Evolutionary conservation across 2,113 vertebrate species (phyloP), one percentile per base, ranked within the genome.

Genomic region (Saguinus midas): DNA sequence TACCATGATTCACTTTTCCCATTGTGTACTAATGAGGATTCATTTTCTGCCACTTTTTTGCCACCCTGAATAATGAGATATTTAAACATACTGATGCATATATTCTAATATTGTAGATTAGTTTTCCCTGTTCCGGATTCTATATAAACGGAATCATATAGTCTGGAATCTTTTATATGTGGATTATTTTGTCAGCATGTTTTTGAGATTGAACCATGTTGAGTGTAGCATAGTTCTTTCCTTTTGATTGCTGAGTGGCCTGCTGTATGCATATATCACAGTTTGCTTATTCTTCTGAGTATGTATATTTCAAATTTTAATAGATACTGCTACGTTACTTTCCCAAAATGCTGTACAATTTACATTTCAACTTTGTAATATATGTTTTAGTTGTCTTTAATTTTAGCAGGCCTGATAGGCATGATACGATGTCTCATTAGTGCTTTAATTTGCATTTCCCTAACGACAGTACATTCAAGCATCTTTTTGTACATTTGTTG

Each of bases 381-480:
- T 32, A 40, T 52, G 21, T 58, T 58, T 21, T 21, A 55, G 17
- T 14, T 83, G 25, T 81, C 89, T 87, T 87, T 73, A 10, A 72
- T 48, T 92, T 86, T 66, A 61, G 50, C 58, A 43, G 35, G n/a
- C 40, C 48, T 61, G 6, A 48, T 80, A 32, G 79, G 37, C 3
- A 29, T 55, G 13, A 80, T 32, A 6, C 25, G 20, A 64, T 32
- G 14, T 89, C 35, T 93, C 11, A 0, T 81, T 87, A n/a, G 68
- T 94, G 43, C 57, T 86, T 85, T 86, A 55, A 79, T 87, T 95
- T 95, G 45, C 43, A 87, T 70, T 84, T 96, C 57, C 17, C 64
- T 37, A 37, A 57, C 16, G n/a, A n/a, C 32, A 23, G 37, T 57
- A 72, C 82, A 86, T 87, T 66, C 37, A 40, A 88, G 29, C 55